Percentiles rank a stretch among this genome's conserved stretches.
Conservation (phyloP, 2,113 vertebrate species). For the Vidua chalybeata region DNA sequence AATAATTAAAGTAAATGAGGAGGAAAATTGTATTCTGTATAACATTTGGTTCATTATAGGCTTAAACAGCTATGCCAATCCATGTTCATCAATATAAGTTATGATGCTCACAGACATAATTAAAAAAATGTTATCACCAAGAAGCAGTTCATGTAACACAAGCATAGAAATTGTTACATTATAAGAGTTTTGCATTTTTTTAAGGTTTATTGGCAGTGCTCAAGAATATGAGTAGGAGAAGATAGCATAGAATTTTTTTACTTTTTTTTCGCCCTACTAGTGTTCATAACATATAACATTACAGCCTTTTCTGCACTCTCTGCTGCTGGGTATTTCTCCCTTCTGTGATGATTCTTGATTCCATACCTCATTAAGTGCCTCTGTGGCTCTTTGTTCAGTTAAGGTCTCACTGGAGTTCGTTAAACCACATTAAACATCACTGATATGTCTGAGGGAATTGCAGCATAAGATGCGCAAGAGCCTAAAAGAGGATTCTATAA, state of each 20-base stretch:
- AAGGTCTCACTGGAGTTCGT: conserved; percentile 8
- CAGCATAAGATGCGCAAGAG: neutral
- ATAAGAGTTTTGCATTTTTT: neutral
- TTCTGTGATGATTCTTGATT: neutral
- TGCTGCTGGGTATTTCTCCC: neutral
- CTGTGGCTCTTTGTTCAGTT: neutral
- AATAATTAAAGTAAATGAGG: conserved; percentile 78
- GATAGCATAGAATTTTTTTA: neutral
- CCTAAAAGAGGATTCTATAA: neutral
- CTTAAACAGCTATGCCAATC: conserved; percentile 64
- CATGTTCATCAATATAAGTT: conserved; percentile 69
- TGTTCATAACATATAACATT: neutral
- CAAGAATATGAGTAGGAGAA: neutral
- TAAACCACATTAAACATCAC: neutral
- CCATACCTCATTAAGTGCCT: neutral
- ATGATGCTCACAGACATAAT: conserved; percentile 65
- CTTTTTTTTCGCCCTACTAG: neutral
- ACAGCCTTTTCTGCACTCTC: neutral
- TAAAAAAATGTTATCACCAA: conserved; percentile 68
- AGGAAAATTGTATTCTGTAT: conserved; percentile 75
- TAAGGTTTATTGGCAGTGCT: neutral
- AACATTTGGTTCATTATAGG: conserved; percentile 72
- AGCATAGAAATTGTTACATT: conserved; percentile 32
- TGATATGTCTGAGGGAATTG: neutral
- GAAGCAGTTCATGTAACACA: conserved; percentile 24